Conservation (phyloP, 2,113 vertebrate genomes). For the Mirza zaza region DNA sequence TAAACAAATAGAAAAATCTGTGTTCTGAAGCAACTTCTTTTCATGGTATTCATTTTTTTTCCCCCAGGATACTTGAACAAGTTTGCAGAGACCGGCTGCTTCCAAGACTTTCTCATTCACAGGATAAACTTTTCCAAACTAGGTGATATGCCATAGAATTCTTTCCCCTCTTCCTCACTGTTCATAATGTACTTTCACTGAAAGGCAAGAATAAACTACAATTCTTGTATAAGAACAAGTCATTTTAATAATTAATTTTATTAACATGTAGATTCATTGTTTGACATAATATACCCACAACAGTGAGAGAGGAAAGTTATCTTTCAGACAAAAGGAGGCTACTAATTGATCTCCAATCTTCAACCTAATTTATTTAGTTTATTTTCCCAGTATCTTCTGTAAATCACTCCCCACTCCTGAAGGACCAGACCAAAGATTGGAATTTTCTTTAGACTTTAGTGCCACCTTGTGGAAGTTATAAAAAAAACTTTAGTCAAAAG, state of each 20-base stretch:
- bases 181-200: not conserved
- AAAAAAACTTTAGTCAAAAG: not conserved
- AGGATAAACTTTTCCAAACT: not conserved
- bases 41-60: not conserved
- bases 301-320: not conserved
- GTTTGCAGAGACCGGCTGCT: not conserved
- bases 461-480: conserved; percentile 67
- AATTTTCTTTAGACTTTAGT: conserved; percentile 69
- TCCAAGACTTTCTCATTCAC: not conserved
- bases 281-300: not conserved
- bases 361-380: not conserved
- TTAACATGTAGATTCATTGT: not conserved
- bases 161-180: not conserved
- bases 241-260: not conserved
- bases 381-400: not conserved
- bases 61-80: not conserved
- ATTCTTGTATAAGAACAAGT: not conserved
- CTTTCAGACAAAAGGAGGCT: not conserved
- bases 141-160: not conserved
- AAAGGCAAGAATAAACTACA: not conserved
- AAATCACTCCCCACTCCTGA: not conserved
- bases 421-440: not conserved
- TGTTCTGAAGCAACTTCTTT: not conserved
- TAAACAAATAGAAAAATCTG: conserved; percentile 11
- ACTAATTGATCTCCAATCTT: not conserved